Evolutionary conservation across 2,888 invertebrate species (phyloP).

Genomic region (Carterocephalus palaemon): DNA sequence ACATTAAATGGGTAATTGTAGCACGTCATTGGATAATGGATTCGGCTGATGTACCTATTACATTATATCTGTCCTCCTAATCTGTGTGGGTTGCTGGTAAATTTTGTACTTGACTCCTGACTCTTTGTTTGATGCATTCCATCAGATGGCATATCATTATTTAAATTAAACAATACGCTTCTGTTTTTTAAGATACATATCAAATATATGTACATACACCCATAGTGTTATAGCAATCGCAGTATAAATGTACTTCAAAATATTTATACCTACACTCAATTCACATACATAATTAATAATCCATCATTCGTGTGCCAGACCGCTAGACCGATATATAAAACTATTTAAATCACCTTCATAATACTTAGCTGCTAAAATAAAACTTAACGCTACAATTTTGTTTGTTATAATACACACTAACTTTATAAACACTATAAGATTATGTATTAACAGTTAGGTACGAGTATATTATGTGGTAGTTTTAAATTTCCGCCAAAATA

Average conservation of each 20-base stretch:
- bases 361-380: too few relatives aligned
- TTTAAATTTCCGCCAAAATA: background rate
- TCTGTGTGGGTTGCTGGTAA: conserved; percentile 61
- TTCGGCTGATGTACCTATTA: conserved; percentile 67
- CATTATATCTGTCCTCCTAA: conserved; percentile 58
- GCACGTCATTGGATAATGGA: conserved; percentile 78
- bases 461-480: too few relatives aligned
- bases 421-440: too few relatives aligned
- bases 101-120: conserved; percentile 68
- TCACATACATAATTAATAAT: too few relatives aligned
- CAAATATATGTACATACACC: conserved; percentile 48
- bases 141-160: conserved; percentile 63
- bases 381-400: too few relatives aligned
- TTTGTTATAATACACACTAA: too few relatives aligned
- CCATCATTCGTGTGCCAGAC: too few relatives aligned
- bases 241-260: conserved; percentile 1
- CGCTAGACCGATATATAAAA: too few relatives aligned
- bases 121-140: conserved; percentile 62
- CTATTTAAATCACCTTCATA: too few relatives aligned
- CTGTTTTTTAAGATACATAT: conserved; percentile 63
- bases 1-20: conserved; percentile 78
- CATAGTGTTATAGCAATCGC: conserved; percentile 9
- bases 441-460: too few relatives aligned
- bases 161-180: conserved; percentile 61
- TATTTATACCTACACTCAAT: too few relatives aligned